phyloP scores from a whole-genome alignment of 53 echinoderm and acorn worm genomes.

The Paracentrotus lividus region DNA sequence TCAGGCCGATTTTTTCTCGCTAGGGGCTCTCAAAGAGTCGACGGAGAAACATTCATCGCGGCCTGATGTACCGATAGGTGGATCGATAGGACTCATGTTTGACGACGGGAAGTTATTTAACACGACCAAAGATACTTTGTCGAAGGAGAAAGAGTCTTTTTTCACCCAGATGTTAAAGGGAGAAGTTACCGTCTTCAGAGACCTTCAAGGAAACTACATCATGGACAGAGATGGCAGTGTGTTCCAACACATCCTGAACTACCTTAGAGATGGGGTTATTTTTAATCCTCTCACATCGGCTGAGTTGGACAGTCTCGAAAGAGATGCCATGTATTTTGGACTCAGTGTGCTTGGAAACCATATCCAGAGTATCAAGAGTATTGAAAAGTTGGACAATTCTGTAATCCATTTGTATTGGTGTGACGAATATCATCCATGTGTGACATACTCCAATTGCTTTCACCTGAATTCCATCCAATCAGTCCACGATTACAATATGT shows the following conservation, averaged over 20 bases:
- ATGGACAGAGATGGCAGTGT: slow-evolving; percentile 10
- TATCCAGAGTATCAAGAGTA: background rate
- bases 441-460: no score
- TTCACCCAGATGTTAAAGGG: background rate
- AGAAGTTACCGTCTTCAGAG: background rate
- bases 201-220: slow-evolving; percentile 19
- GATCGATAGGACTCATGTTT: background rate
- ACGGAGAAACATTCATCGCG: no score
- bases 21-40: background rate
- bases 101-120: slow-evolving; percentile 5
- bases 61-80: background rate
- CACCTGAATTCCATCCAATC: no score
- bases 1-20: slow-evolving; percentile 8
- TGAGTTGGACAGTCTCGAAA: background rate
- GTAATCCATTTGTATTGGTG: no score
- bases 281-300: background rate
- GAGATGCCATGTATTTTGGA: background rate
- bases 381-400: no score
- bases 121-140: background rate
- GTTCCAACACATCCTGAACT: background rate
- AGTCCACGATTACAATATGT: no score
- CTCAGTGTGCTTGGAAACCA: background rate
- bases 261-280: background rate
- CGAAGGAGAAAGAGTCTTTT: background rate
- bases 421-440: no score